Base-by-base conservation (phyloP, 2,888 invertebrate genomes). In the Synergus umbraculus region DNA sequence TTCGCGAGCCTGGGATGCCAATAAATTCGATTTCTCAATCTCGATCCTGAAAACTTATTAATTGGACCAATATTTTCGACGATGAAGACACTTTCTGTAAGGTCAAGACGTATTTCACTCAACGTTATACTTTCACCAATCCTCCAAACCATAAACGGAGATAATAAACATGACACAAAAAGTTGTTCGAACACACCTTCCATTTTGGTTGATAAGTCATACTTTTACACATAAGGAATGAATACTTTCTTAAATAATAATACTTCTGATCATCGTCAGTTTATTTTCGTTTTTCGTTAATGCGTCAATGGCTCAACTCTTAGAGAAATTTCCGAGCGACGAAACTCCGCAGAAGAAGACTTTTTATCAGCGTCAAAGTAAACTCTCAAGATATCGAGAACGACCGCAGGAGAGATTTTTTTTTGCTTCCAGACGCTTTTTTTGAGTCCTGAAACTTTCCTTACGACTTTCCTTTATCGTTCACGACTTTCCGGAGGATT, bases 21-120 rank as follows among this genome's bases (percentile, higher is more conserved):
- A 67, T 67, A 67, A 67, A 67, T 44, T 67, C 46, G 67, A 67
- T 67, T 67, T 67, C 67, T 46, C 46, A 67, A 67, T 67, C 46
- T 43, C n/a, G 67, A 67, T 67, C 44, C 46, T 67, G 67, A 67
- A 67, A 67, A 67, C 22, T 46, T 22, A 67, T 67, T 67, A 67
- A 44, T 46, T 67, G 67, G 67, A 44, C 22, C 67, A 67, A 67
- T 67, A 46, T 22, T 67, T 44, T 66, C 66, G 43, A 1, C 46
- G 67, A 67, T 67, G 67, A 67, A 67, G 67, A 67, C 67, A 46
- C 44, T 44, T 67, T 67, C 67, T 22, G 67, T 46, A 67, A 18
- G 44, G 44, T 46, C 67, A 67, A 10, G 22, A 67, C 22, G 46
- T 67, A 46, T 44, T 67, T 67, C 44, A 67, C 67, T 29, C 67